Evolutionary conservation across 1,140 invertebrate species (phyloP), one percentile per base, ranked within the genome.

Genomic region (Bombus fervidus): DNA sequence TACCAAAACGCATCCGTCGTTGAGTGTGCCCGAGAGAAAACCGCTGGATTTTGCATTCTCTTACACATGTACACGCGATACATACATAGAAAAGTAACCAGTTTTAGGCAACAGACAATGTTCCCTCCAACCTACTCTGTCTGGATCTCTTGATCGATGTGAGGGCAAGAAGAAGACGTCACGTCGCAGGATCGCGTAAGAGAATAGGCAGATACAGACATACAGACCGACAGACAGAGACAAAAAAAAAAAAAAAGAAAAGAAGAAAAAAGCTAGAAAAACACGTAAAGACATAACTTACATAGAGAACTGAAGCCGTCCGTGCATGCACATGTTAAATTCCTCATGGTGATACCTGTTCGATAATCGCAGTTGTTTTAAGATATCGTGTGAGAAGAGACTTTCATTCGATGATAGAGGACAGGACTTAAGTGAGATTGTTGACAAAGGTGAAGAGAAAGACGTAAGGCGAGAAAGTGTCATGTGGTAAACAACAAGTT

Each of bases 1-100:
- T 91, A 87, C 84, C 85, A 53, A 59, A 82, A 79, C 86, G 69
- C 47, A 85, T 88, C 74, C 47, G 53, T 88, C 66, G 47, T 41
- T 39, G 57, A 81, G 78, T 80, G 83, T 72, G 77, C 64, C 68
- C 72, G 43, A 80, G 41, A 72, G 28, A 66, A 78, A 41, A 34
- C 6, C 37, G 57, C 37, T 37, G 39, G 15, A 53, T 76, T 31
- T 66, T 59, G 25, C 34, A 6, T 76, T 34, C 53, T 57, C 31
- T 25, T 28, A 13, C 22, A 25, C 39, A 66, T 34, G 64, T 31
- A 66, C 64, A 34, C n/a, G 64, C 64, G 64, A 15, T 66, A 15
- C 5, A n/a, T 68, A 37, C 0, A n/a, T 66, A 31, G 31, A 22
- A 18, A 72, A 28, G 1, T n/a, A 39, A n/a, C 39, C 69, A 72